A percentile compares a stretch with the other conserved stretches of the same genome.
phyloP scores from a whole-genome alignment of 1,140 invertebrate genomes.

The Pentalonia nigronervosa region DNA sequence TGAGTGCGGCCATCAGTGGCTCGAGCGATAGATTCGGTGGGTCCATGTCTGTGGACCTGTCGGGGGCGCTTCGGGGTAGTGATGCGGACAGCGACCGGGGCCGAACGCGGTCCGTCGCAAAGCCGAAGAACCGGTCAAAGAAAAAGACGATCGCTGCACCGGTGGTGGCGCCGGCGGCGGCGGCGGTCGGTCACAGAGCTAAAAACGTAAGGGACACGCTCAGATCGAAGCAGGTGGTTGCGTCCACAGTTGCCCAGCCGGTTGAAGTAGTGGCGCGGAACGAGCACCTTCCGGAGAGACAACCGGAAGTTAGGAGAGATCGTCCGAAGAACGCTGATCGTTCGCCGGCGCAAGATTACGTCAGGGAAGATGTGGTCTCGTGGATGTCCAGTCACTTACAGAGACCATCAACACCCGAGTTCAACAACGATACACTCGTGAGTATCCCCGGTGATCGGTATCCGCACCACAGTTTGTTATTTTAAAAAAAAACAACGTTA shows the following conservation, averaged over 20 bases:
- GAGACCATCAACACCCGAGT: neutral
- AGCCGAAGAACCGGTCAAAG: neutral
- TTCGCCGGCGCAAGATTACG: conserved; percentile 12
- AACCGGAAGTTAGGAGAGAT: neutral
- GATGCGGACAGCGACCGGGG: neutral
- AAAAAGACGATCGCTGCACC: neutral
- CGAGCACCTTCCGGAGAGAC: neutral
- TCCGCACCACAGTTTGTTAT: neutral
- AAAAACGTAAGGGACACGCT: neutral
- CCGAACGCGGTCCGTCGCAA: neutral
- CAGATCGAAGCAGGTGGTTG: neutral
- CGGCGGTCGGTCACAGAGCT: neutral
- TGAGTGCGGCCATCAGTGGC: neutral
- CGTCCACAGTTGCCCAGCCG: neutral
- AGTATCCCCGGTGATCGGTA: neutral
- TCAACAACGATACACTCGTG: neutral
- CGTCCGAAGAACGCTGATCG: neutral
- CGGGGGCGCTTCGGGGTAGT: neutral
- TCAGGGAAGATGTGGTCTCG: conserved; percentile 15
- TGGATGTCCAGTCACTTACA: conserved; percentile 48
- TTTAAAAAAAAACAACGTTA: neutral
- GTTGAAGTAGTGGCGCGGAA: neutral
- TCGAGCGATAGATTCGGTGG: neutral
- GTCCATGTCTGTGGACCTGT: conserved; percentile 25
- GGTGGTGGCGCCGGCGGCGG: no score